A percentile compares a stretch with the other conserved stretches of the same genome.
These are phyloP conservation scores for Theocolax elegans DNA, from an alignment of 1,140 invertebrate species.

Conservation along the genomic window DNA sequence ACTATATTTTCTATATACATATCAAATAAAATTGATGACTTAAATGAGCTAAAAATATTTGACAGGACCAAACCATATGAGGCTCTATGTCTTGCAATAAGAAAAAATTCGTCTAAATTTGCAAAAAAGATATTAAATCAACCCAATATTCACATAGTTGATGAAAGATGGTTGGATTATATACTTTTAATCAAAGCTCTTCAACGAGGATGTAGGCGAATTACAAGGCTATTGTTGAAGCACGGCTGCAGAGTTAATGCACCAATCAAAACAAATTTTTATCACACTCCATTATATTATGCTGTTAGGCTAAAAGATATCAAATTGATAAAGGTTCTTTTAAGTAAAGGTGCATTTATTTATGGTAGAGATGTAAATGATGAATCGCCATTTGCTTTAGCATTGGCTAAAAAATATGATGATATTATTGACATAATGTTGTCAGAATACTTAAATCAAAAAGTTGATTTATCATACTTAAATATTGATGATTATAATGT, in stretches of 20 bases:
- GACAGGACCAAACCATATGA: too few relatives aligned
- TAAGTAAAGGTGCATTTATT: slow-evolving; percentile 11
- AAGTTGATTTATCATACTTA: background rate
- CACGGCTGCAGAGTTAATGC: slow-evolving; percentile 21
- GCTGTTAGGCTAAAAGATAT: slow-evolving; percentile 11
- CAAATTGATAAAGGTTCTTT: background rate
- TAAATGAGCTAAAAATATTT: too few relatives aligned
- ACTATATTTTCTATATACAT: too few relatives aligned
- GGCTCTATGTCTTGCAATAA: slow-evolving; percentile 14
- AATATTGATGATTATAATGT: slow-evolving; percentile 11
- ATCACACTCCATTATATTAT: slow-evolving; percentile 19
- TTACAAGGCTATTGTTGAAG: background rate
- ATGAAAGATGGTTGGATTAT: slow-evolving; percentile 18
- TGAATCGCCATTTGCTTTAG: slow-evolving; percentile 11
- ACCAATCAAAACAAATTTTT: background rate
- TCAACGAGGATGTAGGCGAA: slow-evolving; percentile 8
- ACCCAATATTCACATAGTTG: background rate
- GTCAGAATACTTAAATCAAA: slow-evolving; percentile 5
- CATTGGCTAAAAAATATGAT: background rate
- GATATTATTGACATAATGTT: slow-evolving; percentile 4
- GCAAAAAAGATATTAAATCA: slow-evolving; percentile 11
- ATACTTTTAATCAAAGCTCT: slow-evolving; percentile 19
- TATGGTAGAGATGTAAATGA: slow-evolving; percentile 19
- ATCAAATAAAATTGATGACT: too few relatives aligned
- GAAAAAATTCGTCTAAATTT: slow-evolving; percentile 9